Percentiles rank a stretch among this genome's conserved stretches.
phyloP scores from a whole-genome alignment of 2,888 invertebrate species.

The Adela reaumurella region DNA sequence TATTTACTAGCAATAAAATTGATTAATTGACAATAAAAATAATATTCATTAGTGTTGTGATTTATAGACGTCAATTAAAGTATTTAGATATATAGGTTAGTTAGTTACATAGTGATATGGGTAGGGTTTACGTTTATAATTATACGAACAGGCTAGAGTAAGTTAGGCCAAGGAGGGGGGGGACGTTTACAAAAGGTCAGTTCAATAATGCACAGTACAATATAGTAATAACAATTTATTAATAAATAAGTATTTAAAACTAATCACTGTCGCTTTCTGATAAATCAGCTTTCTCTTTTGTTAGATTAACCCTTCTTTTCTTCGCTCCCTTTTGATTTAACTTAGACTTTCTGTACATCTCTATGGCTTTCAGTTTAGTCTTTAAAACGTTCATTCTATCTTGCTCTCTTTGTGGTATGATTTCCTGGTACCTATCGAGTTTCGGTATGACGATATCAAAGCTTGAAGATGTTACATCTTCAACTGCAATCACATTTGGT shows the following conservation, averaged over 20 bases:
- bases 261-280: conserved; percentile 64
- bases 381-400: conserved; percentile 61
- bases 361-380: conserved; percentile 73
- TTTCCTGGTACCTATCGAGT: conserved; percentile 43
- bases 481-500: conserved; percentile 25
- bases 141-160: too few relatives aligned
- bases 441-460: conserved; percentile 34
- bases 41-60: too few relatives aligned
- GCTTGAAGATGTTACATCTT: conserved; percentile 19
- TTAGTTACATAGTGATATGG: too few relatives aligned
- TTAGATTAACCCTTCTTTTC: conserved; percentile 35
- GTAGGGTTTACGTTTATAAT: too few relatives aligned
- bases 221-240: too few relatives aligned
- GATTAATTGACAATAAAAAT: too few relatives aligned
- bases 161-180: too few relatives aligned
- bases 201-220: too few relatives aligned
- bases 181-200: too few relatives aligned
- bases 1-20: too few relatives aligned
- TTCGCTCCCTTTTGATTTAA: conserved; percentile 54
- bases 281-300: conserved; percentile 61
- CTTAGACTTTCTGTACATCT: conserved; percentile 65
- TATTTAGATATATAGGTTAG: too few relatives aligned
- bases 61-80: too few relatives aligned
- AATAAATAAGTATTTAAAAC: conserved; percentile 10
- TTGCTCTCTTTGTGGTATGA: conserved; percentile 72